Base-by-base conservation (phyloP, 2,797 vertebrate species). In the Parauchenoglanis punctatus region DNA sequence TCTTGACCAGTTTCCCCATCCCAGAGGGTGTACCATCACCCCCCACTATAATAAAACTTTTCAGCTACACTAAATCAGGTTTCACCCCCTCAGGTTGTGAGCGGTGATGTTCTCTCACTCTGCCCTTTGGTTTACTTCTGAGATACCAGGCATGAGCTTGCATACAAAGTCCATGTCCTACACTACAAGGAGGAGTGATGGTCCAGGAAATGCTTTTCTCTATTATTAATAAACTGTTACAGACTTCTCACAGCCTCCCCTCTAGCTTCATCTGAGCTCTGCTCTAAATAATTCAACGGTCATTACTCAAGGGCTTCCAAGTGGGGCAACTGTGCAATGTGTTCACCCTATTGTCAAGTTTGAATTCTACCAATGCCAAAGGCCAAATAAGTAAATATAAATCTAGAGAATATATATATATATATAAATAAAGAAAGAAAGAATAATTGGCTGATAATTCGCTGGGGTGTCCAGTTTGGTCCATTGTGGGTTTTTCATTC, bases 201-300 rank as follows among this genome's bases (percentile, higher is more conserved):
- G 61, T 67, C 81, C 61, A 83, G 61, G 81, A 52, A 83, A 67
- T 83, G 61, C 81, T 28, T 67, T 83, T 67, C 44, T 67, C 25
- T 83, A 67, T 83, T 83, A 83, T 83, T 83, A 83, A 83, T 83
- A 67, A 52, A 83, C 25, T 67, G 81, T 31, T 67, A 67, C 81
- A 2, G 59, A 67, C 81, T 67, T 25, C 81, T 52, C 46, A 31
- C n/a, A 67, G 44, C n/a, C 61, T 67, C 80, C 44, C 23, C 61
- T 83, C 44, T 67, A 67, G 40, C 63, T 31, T n/a, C 63, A 68
- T 83, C n/a, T 31, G 61, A 83, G 81, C 61, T 83, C 81, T 52
- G 81, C n/a, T 81, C 63, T 83, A 83, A 83, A 83, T 83, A 67
- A 83, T 83, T 83, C 44, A 83, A 7, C 61, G 1, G 25, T 52